These are phyloP conservation scores for Graphium colonna DNA, from an alignment of 2,888 invertebrate genomes.

Conservation along the genomic window DNA sequence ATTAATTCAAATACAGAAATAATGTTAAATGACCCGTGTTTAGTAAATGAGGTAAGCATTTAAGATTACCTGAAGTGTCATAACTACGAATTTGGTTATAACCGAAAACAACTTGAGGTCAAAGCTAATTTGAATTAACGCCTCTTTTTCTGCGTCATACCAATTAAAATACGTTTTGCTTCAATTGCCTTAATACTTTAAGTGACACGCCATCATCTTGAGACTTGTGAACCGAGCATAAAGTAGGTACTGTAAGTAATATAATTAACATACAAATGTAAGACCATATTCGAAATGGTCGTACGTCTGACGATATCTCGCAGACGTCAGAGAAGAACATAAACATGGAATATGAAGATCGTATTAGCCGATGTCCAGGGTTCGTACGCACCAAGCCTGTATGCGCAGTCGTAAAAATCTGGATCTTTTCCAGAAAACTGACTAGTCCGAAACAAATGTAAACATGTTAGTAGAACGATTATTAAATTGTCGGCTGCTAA, in stretches of 20 bases:
- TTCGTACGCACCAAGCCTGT: slow-evolving; percentile 12
- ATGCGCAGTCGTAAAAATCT: slow-evolving; percentile 39
- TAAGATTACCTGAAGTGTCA: too few species aligned
- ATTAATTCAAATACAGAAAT: too few species aligned
- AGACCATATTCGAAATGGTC: too few species aligned
- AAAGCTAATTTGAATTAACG: neutral
- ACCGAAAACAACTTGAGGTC: too few species aligned
- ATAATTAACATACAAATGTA: too few species aligned
- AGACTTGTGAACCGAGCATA: too few species aligned
- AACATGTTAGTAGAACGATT: slow-evolving; percentile 25
- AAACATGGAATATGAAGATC: slow-evolving; percentile 14
- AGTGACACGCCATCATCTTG: neutral
- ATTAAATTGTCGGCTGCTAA: slow-evolving; percentile 25
- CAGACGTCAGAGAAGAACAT: slow-evolving; percentile 7
- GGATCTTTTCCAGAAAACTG: slow-evolving; percentile 42
- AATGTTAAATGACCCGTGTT: too few species aligned
- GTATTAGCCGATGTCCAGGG: slow-evolving; percentile 16
- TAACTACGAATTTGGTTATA: too few species aligned
- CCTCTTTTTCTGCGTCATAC: neutral
- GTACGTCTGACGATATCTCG: neutral
- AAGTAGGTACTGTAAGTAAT: too few species aligned
- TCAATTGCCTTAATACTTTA: slow-evolving; percentile 1
- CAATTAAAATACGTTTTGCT: slow-evolving; percentile 2
- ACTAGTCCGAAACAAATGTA: slow-evolving; percentile 30
- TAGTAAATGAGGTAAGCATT: too few species aligned